A percentile compares a stretch with the other conserved stretches of the same genome.
These are phyloP conservation scores for Colletes collaris DNA, from an alignment of 2,888 invertebrate species.

Conservation along the genomic window DNA sequence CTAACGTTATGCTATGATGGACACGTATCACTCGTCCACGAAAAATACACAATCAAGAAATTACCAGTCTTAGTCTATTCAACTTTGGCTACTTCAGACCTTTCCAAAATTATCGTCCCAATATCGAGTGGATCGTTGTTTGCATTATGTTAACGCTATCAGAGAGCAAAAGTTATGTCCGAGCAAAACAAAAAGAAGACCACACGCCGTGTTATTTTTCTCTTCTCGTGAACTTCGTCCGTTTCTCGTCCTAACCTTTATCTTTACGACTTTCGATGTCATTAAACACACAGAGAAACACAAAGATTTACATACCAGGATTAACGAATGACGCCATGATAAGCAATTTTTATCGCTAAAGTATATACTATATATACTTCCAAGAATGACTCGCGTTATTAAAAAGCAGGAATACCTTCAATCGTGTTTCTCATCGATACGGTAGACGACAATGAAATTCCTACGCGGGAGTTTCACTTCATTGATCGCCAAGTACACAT, in stretches of 20 bases:
- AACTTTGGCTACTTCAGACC: neutral
- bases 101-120: too few relatives aligned
- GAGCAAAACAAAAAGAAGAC: neutral
- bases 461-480: slow-evolving; percentile 16
- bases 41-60: slow-evolving; percentile 5
- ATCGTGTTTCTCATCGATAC: slow-evolving; percentile 14
- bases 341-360: slow-evolving; percentile 40
- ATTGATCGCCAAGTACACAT: slow-evolving; percentile 29
- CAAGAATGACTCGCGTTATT: slow-evolving; percentile 7
- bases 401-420: neutral
- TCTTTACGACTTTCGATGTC: slow-evolving; percentile 4
- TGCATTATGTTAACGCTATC: too few relatives aligned
- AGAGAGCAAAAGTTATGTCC: too few relatives aligned
- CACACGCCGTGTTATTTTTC: neutral
- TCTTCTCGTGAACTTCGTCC: neutral
- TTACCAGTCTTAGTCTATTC: neutral
- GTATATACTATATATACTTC: neutral
- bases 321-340: slow-evolving; percentile 27
- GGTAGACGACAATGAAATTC: slow-evolving; percentile 30
- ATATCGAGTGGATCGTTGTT: neutral
- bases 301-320: slow-evolving; percentile 22
- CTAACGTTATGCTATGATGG: slow-evolving; percentile 2
- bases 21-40: neutral
- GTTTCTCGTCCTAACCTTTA: neutral
- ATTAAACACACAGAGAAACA: neutral